Evolutionary conservation across 2,888 invertebrate species (phyloP).

Genomic region (Drosophila peninsularis): DNA sequence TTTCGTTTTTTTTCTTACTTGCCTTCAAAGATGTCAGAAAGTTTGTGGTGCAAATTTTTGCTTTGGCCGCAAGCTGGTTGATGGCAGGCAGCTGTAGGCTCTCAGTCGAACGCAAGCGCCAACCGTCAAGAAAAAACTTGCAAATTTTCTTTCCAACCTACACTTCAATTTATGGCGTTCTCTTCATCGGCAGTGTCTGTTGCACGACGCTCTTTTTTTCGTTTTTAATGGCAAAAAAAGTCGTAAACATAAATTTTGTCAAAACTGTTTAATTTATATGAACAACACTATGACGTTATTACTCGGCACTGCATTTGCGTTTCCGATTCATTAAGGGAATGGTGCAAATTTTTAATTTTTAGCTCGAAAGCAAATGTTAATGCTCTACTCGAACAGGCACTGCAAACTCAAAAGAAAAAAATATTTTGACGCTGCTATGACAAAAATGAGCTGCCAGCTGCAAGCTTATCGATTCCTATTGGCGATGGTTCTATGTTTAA

Average conservation of each 20-base stretch:
- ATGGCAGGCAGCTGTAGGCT: slow-evolving; percentile 43
- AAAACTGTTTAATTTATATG: slow-evolving; percentile 30
- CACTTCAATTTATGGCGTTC: slow-evolving; percentile 64
- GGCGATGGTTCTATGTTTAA: slow-evolving; percentile 4
- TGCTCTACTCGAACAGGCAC: slow-evolving; percentile 47
- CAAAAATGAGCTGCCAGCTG: slow-evolving; percentile 28
- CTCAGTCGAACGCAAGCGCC: slow-evolving; percentile 48
- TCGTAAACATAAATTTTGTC: slow-evolving; percentile 50
- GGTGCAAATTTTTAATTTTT: slow-evolving; percentile 42
- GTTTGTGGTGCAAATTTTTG: slow-evolving; percentile 11
- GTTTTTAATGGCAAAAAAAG: slow-evolving; percentile 16
- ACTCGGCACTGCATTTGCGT: slow-evolving; percentile 57
- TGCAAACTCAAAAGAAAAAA: slow-evolving; percentile 32
- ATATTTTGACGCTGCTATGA: slow-evolving; percentile 24
- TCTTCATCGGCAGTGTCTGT: slow-evolving; percentile 25
- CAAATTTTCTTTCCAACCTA: slow-evolving; percentile 66
- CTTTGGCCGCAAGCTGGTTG: slow-evolving; percentile 26
- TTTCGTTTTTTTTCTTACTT: slow-evolving; percentile 10
- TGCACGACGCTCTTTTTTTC: slow-evolving; percentile 43
- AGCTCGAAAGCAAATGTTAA: slow-evolving; percentile 43
- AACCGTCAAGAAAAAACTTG: slow-evolving; percentile 42
- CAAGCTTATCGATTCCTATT: slow-evolving; percentile 20
- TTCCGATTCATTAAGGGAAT: slow-evolving; percentile 46
- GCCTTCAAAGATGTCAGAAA: slow-evolving; percentile 23
- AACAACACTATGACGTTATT: slow-evolving; percentile 49